A percentile compares a stretch with the other conserved stretches of the same genome.
Conservation (phyloP, 2,113 vertebrate species). For the Vidua chalybeata region DNA sequence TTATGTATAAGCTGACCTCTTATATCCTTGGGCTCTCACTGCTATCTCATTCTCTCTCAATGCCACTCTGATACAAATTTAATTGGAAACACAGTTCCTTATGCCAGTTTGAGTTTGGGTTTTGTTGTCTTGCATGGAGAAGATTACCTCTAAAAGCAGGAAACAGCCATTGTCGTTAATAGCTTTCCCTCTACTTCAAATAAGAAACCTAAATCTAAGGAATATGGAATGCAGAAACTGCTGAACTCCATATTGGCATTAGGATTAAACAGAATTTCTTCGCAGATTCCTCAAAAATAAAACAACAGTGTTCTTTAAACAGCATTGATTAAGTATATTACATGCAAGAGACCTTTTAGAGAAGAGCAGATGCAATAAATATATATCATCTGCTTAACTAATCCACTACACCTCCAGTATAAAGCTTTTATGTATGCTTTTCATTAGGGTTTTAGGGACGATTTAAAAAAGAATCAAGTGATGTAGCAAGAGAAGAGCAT, state of each 20-base stretch:
- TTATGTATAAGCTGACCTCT: slow-evolving; percentile 23
- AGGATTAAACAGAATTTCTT: background rate
- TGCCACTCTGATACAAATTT: background rate
- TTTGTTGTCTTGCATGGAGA: background rate
- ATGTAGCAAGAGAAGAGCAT: background rate
- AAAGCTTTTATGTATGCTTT: background rate
- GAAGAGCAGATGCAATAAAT: background rate
- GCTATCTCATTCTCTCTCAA: background rate
- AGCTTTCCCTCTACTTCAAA: background rate
- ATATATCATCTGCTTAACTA: background rate
- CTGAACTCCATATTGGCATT: background rate
- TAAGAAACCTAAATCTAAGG: background rate
- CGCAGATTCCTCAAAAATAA: background rate
- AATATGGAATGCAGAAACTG: background rate
- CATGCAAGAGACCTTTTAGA: background rate
- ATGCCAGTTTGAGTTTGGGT: background rate
- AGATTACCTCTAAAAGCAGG: background rate
- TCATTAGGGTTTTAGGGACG: background rate
- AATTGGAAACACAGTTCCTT: background rate
- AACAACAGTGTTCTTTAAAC: background rate
- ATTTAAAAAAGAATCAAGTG: background rate
- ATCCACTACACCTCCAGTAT: background rate
- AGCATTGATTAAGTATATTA: background rate
- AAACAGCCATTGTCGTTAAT: background rate
- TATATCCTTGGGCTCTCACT: background rate